phyloP scores from a whole-genome alignment of 2,113 vertebrate species.

The Galeopterus variegatus region DNA sequence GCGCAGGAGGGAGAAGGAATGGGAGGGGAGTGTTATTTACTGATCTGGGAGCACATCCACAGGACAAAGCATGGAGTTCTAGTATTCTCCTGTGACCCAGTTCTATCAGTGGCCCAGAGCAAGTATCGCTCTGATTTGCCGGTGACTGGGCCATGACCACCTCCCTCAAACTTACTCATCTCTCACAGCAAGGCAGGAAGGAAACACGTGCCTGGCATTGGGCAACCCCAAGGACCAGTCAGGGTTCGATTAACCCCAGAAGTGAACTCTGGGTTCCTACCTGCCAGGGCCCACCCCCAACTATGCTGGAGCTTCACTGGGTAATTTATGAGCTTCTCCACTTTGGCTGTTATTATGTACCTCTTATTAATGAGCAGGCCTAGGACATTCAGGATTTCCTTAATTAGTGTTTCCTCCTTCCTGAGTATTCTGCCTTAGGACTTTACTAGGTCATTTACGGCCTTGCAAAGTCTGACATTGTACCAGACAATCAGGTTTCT shows the following conservation, averaged over 20 bases:
- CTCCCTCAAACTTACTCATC: slow-evolving; percentile 69
- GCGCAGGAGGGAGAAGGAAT: neutral
- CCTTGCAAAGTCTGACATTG: slow-evolving; percentile 59
- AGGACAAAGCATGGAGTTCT: neutral
- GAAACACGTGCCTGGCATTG: neutral
- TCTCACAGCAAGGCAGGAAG: slow-evolving; percentile 79
- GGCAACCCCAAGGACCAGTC: slow-evolving; percentile 25
- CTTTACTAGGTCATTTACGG: slow-evolving; percentile 64
- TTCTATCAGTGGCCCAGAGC: slow-evolving; percentile 68
- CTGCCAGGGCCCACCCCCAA: slow-evolving; percentile 62
- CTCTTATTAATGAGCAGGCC: slow-evolving; percentile 54
- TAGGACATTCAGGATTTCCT: slow-evolving; percentile 76
- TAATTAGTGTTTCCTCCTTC: slow-evolving; percentile 84
- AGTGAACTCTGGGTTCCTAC: neutral
- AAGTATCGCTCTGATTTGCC: neutral
- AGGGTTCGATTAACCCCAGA: slow-evolving; percentile 33
- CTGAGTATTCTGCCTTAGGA: slow-evolving; percentile 40
- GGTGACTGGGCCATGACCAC: slow-evolving; percentile 17
- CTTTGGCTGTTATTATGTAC: slow-evolving; percentile 84
- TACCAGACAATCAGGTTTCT: neutral
- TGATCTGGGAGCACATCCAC: neutral
- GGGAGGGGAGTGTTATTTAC: neutral
- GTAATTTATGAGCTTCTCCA: slow-evolving; percentile 84
- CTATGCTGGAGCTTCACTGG: neutral
- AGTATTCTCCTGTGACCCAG: neutral